phyloP scores from a whole-genome alignment of 2,797 vertebrate species.

The Pagetopsis macropterus region DNA sequence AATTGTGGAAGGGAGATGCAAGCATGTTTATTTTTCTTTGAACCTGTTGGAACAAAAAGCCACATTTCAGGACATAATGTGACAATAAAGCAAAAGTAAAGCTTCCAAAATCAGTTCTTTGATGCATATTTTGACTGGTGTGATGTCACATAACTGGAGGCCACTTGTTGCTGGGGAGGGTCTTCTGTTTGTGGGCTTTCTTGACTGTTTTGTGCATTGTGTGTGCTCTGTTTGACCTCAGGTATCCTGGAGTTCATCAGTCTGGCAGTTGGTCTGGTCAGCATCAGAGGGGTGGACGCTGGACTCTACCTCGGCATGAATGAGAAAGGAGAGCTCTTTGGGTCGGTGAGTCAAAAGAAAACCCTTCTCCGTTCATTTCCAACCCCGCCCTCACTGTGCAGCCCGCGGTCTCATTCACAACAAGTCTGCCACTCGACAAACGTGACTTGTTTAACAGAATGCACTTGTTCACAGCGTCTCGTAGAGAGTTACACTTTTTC shows the following conservation, averaged over 20 bases:
- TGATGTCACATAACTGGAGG: constrained; percentile 8
- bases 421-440: constrained; percentile 12
- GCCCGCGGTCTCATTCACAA: constrained; percentile 40
- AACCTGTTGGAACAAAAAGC: background rate
- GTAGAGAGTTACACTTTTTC: background rate
- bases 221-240: constrained; percentile 72
- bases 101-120: background rate
- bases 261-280: constrained; percentile 98
- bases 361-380: constrained; percentile 25
- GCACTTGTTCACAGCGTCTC: constrained; percentile 1
- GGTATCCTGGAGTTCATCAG: constrained; percentile 99
- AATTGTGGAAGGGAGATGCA: background rate
- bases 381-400: constrained; percentile 11
- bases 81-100: background rate
- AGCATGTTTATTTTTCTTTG: background rate
- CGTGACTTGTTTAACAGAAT: constrained; percentile 13
- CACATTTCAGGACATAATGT: background rate
- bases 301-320: constrained; percentile 99
- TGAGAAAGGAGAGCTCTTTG: constrained; percentile 97
- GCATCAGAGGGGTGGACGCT: constrained; percentile 97
- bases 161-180: constrained; percentile 20
- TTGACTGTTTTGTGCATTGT: constrained; percentile 49
- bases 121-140: background rate
- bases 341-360: constrained; percentile 92
- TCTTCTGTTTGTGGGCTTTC: constrained; percentile 40